These are phyloP conservation scores for Notocelia uddmanniana DNA, from an alignment of 2,888 invertebrate genomes.

Conservation along the genomic window DNA sequence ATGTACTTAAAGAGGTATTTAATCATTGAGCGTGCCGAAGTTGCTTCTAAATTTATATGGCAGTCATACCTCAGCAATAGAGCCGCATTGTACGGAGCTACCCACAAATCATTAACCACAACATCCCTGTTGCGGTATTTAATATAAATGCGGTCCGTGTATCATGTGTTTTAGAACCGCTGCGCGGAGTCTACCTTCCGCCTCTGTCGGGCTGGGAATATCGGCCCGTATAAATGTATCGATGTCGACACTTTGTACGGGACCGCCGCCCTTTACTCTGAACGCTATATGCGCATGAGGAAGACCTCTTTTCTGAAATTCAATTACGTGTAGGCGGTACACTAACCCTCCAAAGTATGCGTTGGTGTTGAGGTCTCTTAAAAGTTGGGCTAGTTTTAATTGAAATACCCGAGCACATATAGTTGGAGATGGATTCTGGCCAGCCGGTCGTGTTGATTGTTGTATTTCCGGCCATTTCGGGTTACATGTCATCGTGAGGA, in stretches of 20 bases:
- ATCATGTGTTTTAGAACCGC: neutral
- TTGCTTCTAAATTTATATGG: too few species aligned
- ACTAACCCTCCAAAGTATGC: neutral
- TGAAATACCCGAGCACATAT: too few species aligned
- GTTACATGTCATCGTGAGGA: conserved; percentile 11
- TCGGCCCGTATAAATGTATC: conserved; percentile 14
- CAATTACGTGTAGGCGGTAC: conserved; percentile 9
- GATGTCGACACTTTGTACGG: conserved; percentile 6
- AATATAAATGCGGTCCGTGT: conserved; percentile 2
- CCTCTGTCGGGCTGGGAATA: conserved; percentile 4
- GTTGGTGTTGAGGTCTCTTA: neutral
- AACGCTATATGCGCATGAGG: conserved; percentile 12
- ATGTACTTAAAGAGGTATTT: neutral
- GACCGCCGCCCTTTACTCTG: conserved; percentile 15
- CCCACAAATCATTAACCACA: too few species aligned
- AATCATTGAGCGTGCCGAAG: too few species aligned
- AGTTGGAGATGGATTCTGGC: neutral
- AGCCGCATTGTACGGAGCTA: too few species aligned
- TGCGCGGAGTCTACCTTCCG: neutral
- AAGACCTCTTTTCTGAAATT: conserved; percentile 13
- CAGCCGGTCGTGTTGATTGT: too few species aligned
- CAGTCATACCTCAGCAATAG: too few species aligned
- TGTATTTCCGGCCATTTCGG: conserved; percentile 15
- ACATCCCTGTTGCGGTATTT: neutral
- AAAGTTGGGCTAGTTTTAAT: neutral